Percentiles rank a stretch among this genome's conserved stretches.
phyloP scores from a whole-genome alignment of 2,888 invertebrate genomes.

The Clusia tigrina region DNA sequence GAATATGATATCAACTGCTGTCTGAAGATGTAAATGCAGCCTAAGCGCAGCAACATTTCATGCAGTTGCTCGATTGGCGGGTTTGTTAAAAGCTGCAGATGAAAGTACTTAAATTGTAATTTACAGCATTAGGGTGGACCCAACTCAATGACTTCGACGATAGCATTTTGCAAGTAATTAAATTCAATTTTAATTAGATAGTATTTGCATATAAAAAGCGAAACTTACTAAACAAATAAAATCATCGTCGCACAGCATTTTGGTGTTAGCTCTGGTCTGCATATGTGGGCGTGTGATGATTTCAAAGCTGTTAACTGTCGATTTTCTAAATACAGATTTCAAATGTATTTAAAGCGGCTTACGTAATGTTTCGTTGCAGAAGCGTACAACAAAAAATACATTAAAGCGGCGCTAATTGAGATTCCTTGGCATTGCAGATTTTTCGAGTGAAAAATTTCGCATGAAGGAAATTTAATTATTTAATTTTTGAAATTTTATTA shows the following conservation, averaged over 20 bases:
- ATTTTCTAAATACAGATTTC: too few relatives aligned
- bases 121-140: too few relatives aligned
- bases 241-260: slow-evolving; percentile 46
- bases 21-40: too few relatives aligned
- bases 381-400: neutral
- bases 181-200: too few relatives aligned
- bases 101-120: too few relatives aligned
- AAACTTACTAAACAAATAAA: slow-evolving; percentile 46
- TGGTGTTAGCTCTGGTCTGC: neutral
- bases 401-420: neutral
- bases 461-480: slow-evolving; percentile 16
- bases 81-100: too few relatives aligned
- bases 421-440: slow-evolving; percentile 29
- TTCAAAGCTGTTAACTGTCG: slow-evolving; percentile 4
- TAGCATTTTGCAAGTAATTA: too few relatives aligned
- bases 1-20: too few relatives aligned
- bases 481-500: too few relatives aligned
- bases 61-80: too few relatives aligned
- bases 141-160: too few relatives aligned
- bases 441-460: slow-evolving; percentile 26
- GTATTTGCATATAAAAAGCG: neutral
- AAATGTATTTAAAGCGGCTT: slow-evolving; percentile 6
- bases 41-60: too few relatives aligned
- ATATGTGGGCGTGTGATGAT: slow-evolving; percentile 11
- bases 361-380: slow-evolving; percentile 13